Percentiles rank a stretch among this genome's conserved stretches.
These are phyloP conservation scores for Anhinga rufa DNA, from an alignment of 2,113 vertebrate genomes.

Conservation along the genomic window DNA sequence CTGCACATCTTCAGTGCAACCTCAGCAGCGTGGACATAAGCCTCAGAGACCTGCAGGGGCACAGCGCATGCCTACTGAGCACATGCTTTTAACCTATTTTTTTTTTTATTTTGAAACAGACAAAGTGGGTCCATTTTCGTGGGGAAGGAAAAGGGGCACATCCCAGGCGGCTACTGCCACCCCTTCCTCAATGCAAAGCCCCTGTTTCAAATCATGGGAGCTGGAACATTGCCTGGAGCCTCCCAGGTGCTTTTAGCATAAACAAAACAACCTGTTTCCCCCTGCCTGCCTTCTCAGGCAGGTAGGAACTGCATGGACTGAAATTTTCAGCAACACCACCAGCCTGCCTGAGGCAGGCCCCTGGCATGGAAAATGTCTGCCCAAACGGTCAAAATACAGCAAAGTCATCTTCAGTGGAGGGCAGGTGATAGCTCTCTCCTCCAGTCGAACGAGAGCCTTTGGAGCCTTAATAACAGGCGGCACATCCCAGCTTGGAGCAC, in stretches of 20 bases:
- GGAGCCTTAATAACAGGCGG: background rate
- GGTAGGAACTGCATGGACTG: background rate
- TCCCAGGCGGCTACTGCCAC: background rate
- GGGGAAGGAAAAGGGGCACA: background rate
- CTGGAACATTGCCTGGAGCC: background rate
- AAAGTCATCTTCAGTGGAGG: background rate
- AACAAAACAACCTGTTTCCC: background rate
- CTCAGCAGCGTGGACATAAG: fast-evolving
- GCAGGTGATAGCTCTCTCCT: background rate
- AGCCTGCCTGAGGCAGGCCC: background rate
- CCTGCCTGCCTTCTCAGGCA: background rate
- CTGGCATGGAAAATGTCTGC: background rate
- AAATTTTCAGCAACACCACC: background rate
- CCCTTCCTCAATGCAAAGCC: background rate
- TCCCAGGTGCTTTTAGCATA: background rate
- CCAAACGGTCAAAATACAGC: fast-evolving
- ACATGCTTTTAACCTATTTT: fast-evolving
- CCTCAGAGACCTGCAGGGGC: background rate
- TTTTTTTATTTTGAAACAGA: background rate
- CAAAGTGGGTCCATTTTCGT: background rate
- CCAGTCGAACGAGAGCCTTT: fast-evolving
- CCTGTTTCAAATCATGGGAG: background rate
- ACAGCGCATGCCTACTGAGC: fast-evolving
- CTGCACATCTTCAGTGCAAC: background rate
- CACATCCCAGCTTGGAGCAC: background rate